phyloP scores from a whole-genome alignment of 2,797 vertebrate species.

The Sebastes hubbsi region DNA sequence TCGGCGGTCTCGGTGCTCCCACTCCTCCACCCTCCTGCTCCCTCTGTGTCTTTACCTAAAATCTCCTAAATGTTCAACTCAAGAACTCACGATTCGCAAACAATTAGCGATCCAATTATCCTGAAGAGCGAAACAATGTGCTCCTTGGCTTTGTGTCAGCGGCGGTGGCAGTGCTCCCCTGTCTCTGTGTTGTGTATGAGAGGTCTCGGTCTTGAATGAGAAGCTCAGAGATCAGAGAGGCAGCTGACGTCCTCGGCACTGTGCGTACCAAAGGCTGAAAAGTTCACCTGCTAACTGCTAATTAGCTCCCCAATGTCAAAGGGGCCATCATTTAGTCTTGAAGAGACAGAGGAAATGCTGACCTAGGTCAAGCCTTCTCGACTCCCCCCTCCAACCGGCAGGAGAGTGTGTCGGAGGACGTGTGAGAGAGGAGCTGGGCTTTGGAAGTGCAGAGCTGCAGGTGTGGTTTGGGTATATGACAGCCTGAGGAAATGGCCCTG shows the following conservation, averaged over 20 bases:
- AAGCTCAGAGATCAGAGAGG: conserved; percentile 56
- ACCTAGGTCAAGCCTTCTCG: conserved; percentile 39
- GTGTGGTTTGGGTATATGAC: background rate
- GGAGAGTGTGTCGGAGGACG: conserved; percentile 6
- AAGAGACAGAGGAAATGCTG: conserved; percentile 38
- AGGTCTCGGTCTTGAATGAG: conserved; percentile 47
- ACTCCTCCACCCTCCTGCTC: background rate
- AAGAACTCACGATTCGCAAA: conserved; percentile 37
- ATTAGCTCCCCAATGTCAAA: conserved; percentile 70
- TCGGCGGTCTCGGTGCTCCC: background rate
- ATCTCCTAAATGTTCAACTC: conserved; percentile 25
- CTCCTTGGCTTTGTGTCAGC: conserved; percentile 43
- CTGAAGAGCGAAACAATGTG: conserved; percentile 37
- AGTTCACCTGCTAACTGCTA: conserved; percentile 62
- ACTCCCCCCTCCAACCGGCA: background rate
- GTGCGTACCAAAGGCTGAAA: conserved; percentile 9
- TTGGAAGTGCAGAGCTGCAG: conserved; percentile 11
- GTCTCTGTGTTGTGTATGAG: conserved; percentile 42
- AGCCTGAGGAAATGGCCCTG: background rate
- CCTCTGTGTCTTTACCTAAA: background rate
- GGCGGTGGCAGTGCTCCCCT: background rate
- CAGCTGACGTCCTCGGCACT: conserved; percentile 17
- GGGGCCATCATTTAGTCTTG: conserved; percentile 43
- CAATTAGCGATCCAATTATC: conserved; percentile 73
- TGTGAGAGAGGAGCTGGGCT: background rate